Percentiles rank a stretch among this genome's conserved stretches.
phyloP scores from a whole-genome alignment of 2,797 vertebrate species.

The Pseudopleuronectes americanus region DNA sequence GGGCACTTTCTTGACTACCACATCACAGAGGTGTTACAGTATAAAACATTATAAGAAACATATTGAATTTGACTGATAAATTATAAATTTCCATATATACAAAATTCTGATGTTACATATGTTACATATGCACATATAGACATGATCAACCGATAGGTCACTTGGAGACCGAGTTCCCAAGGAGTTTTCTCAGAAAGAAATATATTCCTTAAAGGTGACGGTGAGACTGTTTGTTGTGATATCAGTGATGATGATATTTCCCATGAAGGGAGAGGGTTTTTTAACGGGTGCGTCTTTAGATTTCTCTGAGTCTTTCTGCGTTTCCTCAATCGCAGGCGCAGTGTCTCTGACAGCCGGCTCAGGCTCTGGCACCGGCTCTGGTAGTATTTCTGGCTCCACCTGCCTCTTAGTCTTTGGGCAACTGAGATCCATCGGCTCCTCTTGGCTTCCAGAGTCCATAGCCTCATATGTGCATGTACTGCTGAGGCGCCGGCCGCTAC shows the following conservation, averaged over 20 bases:
- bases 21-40: slow-evolving; percentile 75
- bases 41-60: slow-evolving; percentile 83
- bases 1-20: slow-evolving; percentile 79
- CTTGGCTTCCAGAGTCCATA: slow-evolving; percentile 85
- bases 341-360: slow-evolving; percentile 46
- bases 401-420: slow-evolving; percentile 88
- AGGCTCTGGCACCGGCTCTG: slow-evolving; percentile 23
- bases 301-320: slow-evolving; percentile 72
- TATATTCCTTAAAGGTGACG: slow-evolving; percentile 98
- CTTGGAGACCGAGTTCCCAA: slow-evolving; percentile 24
- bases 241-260: slow-evolving; percentile 98
- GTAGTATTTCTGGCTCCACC: slow-evolving; percentile 46
- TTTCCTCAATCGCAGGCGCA: slow-evolving; percentile 34
- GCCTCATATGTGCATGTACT: slow-evolving; percentile 50
- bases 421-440: slow-evolving; percentile 97
- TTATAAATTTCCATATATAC: slow-evolving; percentile 83
- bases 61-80: slow-evolving; percentile 83
- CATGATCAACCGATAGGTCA: slow-evolving; percentile 34
- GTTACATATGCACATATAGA: slow-evolving; percentile 76
- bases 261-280: slow-evolving; percentile 92
- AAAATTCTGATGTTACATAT: slow-evolving; percentile 65
- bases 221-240: slow-evolving; percentile 98
- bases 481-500: slow-evolving; percentile 52
- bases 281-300: slow-evolving; percentile 79
- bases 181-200: slow-evolving; percentile 84